These are phyloP conservation scores for Dipodomys ordii DNA, from an alignment of 2,113 vertebrate genomes.

Conservation along the genomic window DNA sequence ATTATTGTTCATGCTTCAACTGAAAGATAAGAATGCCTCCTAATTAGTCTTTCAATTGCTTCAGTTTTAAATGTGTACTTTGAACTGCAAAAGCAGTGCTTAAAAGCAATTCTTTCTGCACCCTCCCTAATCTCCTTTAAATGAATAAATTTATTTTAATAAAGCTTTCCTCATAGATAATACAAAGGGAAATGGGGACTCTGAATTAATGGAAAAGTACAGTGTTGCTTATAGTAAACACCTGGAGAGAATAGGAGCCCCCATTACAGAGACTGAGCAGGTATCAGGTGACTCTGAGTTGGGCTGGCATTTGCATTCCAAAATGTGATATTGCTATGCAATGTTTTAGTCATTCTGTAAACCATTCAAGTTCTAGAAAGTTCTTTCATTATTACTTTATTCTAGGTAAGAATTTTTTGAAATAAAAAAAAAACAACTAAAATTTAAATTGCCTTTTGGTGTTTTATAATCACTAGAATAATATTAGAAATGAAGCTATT, in stretches of 20 bases:
- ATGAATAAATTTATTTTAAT: conserved; percentile 51
- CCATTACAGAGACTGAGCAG: not conserved
- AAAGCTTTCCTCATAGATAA: conserved; percentile 18
- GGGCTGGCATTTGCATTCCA: not conserved
- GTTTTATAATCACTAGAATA: not conserved
- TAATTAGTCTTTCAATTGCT: conserved; percentile 57
- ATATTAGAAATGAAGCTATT: not conserved
- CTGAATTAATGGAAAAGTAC: conserved; percentile 4
- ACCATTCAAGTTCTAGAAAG: not conserved
- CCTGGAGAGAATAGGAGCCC: not conserved
- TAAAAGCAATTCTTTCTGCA: conserved; percentile 43
- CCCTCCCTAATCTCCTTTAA: conserved; percentile 34
- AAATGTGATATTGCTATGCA: not conserved
- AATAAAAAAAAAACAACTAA: not conserved
- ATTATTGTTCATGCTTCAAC: conserved; percentile 42
- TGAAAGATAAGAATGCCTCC: conserved; percentile 56
- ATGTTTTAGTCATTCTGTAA: not conserved
- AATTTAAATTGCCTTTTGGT: not conserved
- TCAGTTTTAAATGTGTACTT: conserved; percentile 32
- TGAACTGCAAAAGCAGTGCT: conserved; percentile 25
- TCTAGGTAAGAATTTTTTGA: conserved; percentile 21
- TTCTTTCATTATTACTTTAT: not conserved
- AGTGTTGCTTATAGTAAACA: not conserved
- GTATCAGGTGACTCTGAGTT: not conserved
- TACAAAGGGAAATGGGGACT: conserved; percentile 29